phyloP scores from a whole-genome alignment of 2,797 vertebrate species.

The Sebastes diploproa region DNA sequence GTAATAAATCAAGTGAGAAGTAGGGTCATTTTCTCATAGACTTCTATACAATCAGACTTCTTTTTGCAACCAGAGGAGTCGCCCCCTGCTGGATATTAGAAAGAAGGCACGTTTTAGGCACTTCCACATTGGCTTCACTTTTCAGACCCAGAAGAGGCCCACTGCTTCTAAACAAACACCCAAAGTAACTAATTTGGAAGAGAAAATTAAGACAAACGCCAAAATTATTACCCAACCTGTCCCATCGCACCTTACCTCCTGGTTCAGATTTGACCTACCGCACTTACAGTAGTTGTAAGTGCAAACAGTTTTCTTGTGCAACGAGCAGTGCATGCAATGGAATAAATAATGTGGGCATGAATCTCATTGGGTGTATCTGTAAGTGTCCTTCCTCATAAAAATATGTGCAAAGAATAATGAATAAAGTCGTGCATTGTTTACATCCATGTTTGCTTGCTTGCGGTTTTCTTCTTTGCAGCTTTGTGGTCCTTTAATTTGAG shows the following conservation, averaged over 20 bases:
- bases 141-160: too few species aligned
- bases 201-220: accelerated
- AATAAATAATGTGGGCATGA: not conserved
- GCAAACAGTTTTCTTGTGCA: not conserved
- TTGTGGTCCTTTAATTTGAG: not conserved
- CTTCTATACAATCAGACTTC: too few species aligned
- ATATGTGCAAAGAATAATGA: not conserved
- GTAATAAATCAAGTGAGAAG: too few species aligned
- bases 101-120: too few species aligned
- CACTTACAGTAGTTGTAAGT: not conserved
- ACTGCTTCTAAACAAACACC: not conserved
- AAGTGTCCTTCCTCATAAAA: not conserved
- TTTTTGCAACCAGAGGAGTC: too few species aligned
- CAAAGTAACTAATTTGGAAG: not conserved
- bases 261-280: not conserved
- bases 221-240: not conserved
- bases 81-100: too few species aligned
- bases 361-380: not conserved
- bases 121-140: accelerated
- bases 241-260: not conserved
- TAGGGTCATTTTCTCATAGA: too few species aligned
- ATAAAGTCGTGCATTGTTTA: not conserved
- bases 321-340: not conserved
- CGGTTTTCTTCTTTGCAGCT: not conserved
- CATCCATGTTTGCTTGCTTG: not conserved